Evolutionary conservation across 2,113 vertebrate genomes (phyloP), one percentile per base, ranked within the genome.

Genomic region (Todiramphus saurophagus): DNA sequence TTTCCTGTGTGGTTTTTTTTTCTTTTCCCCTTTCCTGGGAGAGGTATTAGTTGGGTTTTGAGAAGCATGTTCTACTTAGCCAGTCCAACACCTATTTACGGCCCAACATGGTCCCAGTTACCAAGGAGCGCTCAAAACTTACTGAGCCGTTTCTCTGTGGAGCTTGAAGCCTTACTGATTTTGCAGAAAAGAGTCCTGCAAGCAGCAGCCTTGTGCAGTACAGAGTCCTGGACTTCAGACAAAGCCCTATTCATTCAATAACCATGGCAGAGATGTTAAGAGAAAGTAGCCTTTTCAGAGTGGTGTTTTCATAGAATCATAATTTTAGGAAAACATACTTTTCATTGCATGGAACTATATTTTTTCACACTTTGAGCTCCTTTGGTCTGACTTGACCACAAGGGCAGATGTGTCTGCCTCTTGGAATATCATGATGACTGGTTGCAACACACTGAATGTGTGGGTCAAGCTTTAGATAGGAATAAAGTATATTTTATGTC

Each of bases 181-280:
- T 85, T 94, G 39, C 17, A 75, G 30, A 44, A 55, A 4, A 77
- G 35, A 51, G 31, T 39, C 24, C 35, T 93, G 60, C 35, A 66
- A 30, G 50, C 50, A 51, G 24, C 50, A 51, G 50, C 50, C 50
- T 51, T 51, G 50, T 24, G 13, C 24, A 51, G 50, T 67, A 20
- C 10, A 48, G 50, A 27, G 23, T 66, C n/a, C 28, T 93, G 86
- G 83, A 51, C 72, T 83, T 91, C 37, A 82, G 62, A 91, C 91
- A 95, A 80, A 95, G 84, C 60, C 30, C 44, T 82, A 31, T 93
- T 94, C 70, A 76, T 89, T 92, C 70, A 69, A 5, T 88, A 76
- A 67, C 55, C 20, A 2, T 80, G 68, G 41, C 85, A 93, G 68
- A 85, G 41, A 70, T 55, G 10, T 58, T 88, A 72, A 46, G 59